phyloP scores from a whole-genome alignment of 2,797 vertebrate species.

The Valencia hispanica region DNA sequence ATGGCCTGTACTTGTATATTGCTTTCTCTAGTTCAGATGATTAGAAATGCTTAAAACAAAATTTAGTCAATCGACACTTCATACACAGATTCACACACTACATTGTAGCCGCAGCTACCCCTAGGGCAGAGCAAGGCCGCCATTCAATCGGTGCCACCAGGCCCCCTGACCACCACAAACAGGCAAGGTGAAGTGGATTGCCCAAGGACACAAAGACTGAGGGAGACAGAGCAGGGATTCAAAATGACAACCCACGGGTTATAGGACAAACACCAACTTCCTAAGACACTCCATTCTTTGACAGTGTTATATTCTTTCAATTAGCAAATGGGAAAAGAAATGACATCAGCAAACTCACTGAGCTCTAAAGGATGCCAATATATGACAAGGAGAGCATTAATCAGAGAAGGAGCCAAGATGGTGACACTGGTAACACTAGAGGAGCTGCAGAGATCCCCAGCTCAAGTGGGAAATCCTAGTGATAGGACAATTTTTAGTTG shows the following conservation, averaged over 20 bases:
- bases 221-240: not conserved
- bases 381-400: not conserved
- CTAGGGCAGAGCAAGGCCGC: not conserved
- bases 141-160: not conserved
- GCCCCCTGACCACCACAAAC: not conserved
- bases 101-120: not conserved
- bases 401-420: not conserved
- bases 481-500: not conserved
- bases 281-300: not conserved
- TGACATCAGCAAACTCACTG: not conserved
- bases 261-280: not conserved
- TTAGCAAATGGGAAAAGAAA: not conserved
- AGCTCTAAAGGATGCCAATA: not conserved
- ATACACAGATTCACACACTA: not conserved
- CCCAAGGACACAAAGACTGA: not conserved
- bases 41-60: not conserved
- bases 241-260: not conserved
- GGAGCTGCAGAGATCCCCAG: not conserved
- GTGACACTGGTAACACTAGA: not conserved
- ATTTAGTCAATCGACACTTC: not conserved
- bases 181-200: not conserved
- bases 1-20: not conserved
- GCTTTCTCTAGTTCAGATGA: not conserved
- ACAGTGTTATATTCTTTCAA: not conserved
- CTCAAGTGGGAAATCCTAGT: not conserved